These are phyloP conservation scores for Ichneumoninae sp. DNA, from an alignment of 2,888 invertebrate species.

Conservation along the genomic window DNA sequence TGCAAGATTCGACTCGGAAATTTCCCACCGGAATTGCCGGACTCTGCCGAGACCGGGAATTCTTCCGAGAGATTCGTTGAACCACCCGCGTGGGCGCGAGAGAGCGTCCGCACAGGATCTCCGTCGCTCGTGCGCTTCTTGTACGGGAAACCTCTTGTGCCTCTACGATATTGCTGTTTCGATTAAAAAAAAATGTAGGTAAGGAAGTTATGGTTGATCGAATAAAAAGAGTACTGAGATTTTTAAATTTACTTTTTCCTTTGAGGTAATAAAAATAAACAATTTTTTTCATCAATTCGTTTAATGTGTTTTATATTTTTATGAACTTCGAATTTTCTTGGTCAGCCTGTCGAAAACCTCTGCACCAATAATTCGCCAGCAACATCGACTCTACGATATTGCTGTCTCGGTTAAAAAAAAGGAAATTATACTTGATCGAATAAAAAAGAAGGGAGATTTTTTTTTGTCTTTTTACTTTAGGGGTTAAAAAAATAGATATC, in stretches of 20 bases:
- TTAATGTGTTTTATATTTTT: not conserved
- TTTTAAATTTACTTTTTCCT: not conserved
- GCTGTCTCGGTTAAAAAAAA: not conserved
- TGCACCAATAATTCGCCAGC: not conserved
- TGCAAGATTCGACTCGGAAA: slow-evolving; percentile 56
- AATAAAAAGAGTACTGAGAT: not conserved
- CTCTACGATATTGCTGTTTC: not conserved
- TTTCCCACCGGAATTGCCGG: slow-evolving; percentile 65
- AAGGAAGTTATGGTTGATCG: not conserved
- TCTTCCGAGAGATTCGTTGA: slow-evolving; percentile 38
- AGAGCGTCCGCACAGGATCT: slow-evolving; percentile 6
- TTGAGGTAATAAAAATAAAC: not conserved
- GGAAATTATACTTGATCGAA: not conserved
- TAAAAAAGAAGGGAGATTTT: not conserved
- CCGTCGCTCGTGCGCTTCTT: slow-evolving; percentile 17
- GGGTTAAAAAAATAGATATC: too few relatives aligned
- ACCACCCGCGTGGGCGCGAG: not conserved
- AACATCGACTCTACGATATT: not conserved
- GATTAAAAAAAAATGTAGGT: not conserved
- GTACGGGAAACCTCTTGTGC: not conserved
- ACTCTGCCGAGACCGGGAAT: slow-evolving; percentile 49
- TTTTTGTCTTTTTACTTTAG: not conserved
- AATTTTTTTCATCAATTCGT: not conserved
- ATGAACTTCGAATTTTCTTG: not conserved
- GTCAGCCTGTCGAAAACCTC: not conserved